These are phyloP conservation scores for Falco biarmicus DNA, from an alignment of 2,797 vertebrate genomes.

Conservation along the genomic window DNA sequence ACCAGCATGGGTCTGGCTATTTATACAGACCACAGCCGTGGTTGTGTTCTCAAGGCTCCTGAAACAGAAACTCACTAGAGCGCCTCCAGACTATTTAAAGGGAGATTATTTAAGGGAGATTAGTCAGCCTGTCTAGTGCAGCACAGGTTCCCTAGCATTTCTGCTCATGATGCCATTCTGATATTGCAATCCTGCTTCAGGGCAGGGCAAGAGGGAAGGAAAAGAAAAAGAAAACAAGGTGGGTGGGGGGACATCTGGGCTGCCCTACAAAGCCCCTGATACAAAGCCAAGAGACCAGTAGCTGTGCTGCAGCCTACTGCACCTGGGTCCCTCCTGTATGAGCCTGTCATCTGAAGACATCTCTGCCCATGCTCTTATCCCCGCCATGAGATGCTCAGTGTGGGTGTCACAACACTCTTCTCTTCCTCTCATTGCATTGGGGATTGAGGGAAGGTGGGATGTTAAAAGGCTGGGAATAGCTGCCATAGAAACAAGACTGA, in stretches of 20 bases:
- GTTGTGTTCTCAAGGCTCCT: neutral
- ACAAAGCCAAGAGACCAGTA: neutral
- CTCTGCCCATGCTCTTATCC: neutral
- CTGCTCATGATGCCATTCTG: neutral
- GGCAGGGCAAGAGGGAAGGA: neutral
- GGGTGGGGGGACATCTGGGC: neutral
- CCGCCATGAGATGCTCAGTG: neutral
- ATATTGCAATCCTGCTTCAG: neutral
- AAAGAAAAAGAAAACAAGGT: too few relatives aligned
- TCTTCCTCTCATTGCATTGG: neutral
- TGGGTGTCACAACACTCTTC: neutral
- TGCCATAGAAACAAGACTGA: conserved; percentile 41
- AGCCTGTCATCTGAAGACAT: neutral
- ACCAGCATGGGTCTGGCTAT: conserved; percentile 36
- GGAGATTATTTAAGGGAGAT: conserved; percentile 54
- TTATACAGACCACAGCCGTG: neutral
- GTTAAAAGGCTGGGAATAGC: neutral
- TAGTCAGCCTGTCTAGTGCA: conserved; percentile 47
- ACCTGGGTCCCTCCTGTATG: rapidly evolving
- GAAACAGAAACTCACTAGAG: conserved; percentile 36
- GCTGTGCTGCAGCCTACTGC: neutral
- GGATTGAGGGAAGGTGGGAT: neutral
- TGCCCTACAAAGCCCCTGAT: neutral
- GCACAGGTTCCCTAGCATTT: neutral
- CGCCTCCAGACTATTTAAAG: conserved; percentile 61